phyloP scores from a whole-genome alignment of 2,888 invertebrate species.

The Lasioglossum lativentre region DNA sequence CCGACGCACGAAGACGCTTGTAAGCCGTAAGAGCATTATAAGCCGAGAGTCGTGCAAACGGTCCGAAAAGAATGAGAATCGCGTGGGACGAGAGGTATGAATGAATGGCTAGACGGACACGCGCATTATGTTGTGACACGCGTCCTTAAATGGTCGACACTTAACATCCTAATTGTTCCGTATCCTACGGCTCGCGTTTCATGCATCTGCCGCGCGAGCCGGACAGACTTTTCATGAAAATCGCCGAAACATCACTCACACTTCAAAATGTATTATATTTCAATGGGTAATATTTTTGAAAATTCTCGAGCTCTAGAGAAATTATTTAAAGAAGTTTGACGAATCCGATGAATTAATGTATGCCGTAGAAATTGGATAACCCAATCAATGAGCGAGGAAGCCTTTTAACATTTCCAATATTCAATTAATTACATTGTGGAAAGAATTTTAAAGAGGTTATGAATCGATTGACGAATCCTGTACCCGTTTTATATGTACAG shows the following conservation, averaged over 20 bases:
- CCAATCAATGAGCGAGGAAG: background rate
- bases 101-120: constrained; percentile 62
- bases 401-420: background rate
- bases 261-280: background rate
- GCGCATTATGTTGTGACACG: constrained; percentile 62
- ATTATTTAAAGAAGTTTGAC: background rate
- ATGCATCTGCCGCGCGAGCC: background rate
- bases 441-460: background rate
- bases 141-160: constrained; percentile 58
- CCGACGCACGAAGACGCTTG: constrained; percentile 61
- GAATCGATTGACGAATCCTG: background rate
- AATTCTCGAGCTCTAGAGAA: background rate
- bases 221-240: background rate
- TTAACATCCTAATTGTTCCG: constrained; percentile 68
- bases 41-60: constrained; percentile 60
- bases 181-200: constrained; percentile 29
- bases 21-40: constrained; percentile 73
- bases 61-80: constrained; percentile 62
- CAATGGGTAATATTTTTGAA: too few species aligned
- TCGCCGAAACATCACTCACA: background rate
- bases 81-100: constrained; percentile 62
- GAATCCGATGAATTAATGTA: background rate
- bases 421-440: background rate
- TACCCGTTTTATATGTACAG: background rate
- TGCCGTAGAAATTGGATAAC: background rate